Percentiles rank a stretch among this genome's conserved stretches.
Evolutionary conservation across 2,797 vertebrate species (phyloP).

Genomic region (Parambassis ranga): DNA sequence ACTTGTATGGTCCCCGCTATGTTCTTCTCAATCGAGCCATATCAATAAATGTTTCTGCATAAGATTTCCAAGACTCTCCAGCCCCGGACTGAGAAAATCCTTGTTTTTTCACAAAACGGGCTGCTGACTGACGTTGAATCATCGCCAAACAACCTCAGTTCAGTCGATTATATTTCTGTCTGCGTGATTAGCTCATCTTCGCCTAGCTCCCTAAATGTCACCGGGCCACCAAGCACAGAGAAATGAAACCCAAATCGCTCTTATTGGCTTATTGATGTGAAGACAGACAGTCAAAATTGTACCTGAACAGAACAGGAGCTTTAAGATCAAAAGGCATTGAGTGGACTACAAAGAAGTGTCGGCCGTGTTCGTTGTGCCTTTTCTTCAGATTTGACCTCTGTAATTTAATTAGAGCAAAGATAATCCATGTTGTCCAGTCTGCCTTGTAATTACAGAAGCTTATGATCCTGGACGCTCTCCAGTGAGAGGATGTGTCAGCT

Average conservation of each 20-base stretch:
- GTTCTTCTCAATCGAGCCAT: too few relatives aligned
- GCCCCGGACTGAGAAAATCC: too few relatives aligned
- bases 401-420: conserved; percentile 56
- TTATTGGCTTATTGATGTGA: conserved; percentile 26
- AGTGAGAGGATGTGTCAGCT: conserved; percentile 47
- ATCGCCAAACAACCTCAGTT: too few relatives aligned
- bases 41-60: too few relatives aligned
- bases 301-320: neutral
- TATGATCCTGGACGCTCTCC: conserved; percentile 40
- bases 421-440: conserved; percentile 33
- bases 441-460: conserved; percentile 52
- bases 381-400: conserved; percentile 42
- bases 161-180: neutral
- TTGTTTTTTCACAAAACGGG: too few relatives aligned
- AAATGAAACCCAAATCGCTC: neutral
- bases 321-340: neutral
- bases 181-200: neutral
- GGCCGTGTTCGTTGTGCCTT: neutral
- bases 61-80: too few relatives aligned
- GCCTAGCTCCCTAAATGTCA: neutral
- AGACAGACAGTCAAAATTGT: conserved; percentile 12
- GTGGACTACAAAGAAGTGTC: conserved; percentile 8
- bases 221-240: neutral
- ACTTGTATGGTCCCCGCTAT: too few relatives aligned
- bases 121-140: too few relatives aligned